phyloP scores from a whole-genome alignment of 2,888 invertebrate species.

The Pseudococcus longispinus region DNA sequence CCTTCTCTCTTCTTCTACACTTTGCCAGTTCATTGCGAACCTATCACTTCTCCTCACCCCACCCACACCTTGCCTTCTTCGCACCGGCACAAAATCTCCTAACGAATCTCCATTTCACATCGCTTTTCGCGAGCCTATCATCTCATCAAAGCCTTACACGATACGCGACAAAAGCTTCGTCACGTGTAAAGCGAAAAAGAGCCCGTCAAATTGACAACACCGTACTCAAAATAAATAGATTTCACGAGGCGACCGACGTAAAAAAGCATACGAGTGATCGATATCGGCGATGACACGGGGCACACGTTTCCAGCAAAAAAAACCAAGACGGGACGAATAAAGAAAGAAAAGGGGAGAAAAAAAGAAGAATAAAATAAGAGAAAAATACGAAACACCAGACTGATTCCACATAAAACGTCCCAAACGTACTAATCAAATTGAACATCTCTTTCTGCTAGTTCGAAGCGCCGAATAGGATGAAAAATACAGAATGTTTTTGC shows the following conservation, averaged over 20 bases:
- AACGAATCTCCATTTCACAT: not conserved
- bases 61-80: too few species aligned
- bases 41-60: too few species aligned
- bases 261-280: slow-evolving; percentile 19
- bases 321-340: not conserved
- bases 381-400: not conserved
- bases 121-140: not conserved
- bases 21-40: too few species aligned
- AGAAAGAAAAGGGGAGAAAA: not conserved
- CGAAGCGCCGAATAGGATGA: not conserved
- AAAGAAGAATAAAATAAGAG: not conserved
- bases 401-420: slow-evolving; percentile 1
- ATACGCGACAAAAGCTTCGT: not conserved
- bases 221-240: slow-evolving; percentile 34
- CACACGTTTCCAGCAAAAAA: not conserved
- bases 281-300: slow-evolving; percentile 19
- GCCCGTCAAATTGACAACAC: slow-evolving; percentile 13
- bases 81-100: not conserved
- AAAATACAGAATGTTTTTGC: not conserved
- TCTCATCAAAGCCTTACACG: not conserved
- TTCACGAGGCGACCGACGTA: not conserved
- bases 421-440: slow-evolving; percentile 16
- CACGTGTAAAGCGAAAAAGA: not conserved
- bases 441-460: not conserved
- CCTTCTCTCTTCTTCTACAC: too few species aligned